Evolutionary conservation across 2,113 vertebrate species (phyloP), one percentile per base, ranked within the genome.

Genomic region (Mohoua ochrocephala): DNA sequence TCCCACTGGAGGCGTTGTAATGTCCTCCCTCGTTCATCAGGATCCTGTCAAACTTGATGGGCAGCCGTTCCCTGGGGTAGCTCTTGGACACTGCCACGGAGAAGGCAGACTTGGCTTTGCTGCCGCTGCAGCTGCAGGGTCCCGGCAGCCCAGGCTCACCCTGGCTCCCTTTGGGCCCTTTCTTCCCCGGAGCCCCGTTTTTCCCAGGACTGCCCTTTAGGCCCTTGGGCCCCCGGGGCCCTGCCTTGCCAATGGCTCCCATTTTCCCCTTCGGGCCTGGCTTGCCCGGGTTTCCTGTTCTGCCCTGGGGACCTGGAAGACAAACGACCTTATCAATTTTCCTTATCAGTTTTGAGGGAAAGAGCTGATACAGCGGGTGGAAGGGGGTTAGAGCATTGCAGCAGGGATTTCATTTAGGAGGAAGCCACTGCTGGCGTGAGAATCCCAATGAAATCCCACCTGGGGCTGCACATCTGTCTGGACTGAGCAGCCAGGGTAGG

Each of bases 11-110:
- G 13, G 97, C 79, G 3, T 99, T 99, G 97, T 99, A 99, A 86
- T 99, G 99, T 10, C 98, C 97, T 1, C 99, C 99, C 91, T 99
- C 99, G 0, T 99, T 99, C 98, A 99, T 98, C 84, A 99, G 97
- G 89, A 99, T 98, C 94, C 99, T 98, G 97, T 99, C 98, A 70
- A 99, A 99, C 95, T 98, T 99, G 97, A 99, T 99, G 87, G 99
- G 99, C 87, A 98, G 95, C n/a, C 99, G 98, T 57, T 99, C 99
- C 79, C 98, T 97, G 0, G 99, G 99, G 97, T 99, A 99, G 96
- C 99, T 99, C 97, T 99, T 99, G 42, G 99, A 99, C 91, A 99
- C 98, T 0, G 99, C 99, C 81, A 99, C 99, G 0, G 99, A 99
- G 97, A 99, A 99, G 60, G 99, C 99, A 0, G 99, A 99, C 42